These are phyloP conservation scores for Spisula subtruncata DNA, from an alignment of 2,888 invertebrate species.

Conservation along the genomic window DNA sequence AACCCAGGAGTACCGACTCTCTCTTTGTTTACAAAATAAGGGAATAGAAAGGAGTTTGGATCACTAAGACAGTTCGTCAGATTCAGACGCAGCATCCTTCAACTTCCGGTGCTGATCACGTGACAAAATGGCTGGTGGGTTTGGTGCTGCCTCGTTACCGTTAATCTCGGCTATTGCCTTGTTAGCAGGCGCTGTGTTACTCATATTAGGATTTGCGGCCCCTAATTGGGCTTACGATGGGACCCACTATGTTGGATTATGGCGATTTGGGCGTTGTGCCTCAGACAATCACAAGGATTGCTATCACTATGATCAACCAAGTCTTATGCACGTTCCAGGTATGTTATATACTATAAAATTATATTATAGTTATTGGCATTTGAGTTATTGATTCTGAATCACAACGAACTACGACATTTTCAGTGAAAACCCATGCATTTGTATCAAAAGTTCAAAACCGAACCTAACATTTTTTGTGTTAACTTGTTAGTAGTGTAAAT, in stretches of 20 bases:
- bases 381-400: too few relatives aligned
- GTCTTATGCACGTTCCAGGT: conserved; percentile 58
- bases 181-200: conserved; percentile 75
- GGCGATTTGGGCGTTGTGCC: conserved; percentile 78
- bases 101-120: conserved; percentile 33
- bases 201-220: conserved; percentile 80
- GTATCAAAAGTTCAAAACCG: too few relatives aligned
- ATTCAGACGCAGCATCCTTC: conserved; percentile 18
- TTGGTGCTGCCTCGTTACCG: conserved; percentile 80
- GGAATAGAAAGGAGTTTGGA: not conserved
- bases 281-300: conserved; percentile 66
- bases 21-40: not conserved
- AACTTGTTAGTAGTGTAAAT: too few relatives aligned
- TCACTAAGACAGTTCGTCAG: not conserved
- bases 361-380: too few relatives aligned
- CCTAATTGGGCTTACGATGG: conserved; percentile 79
- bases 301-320: conserved; percentile 72
- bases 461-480: too few relatives aligned
- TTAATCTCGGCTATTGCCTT: conserved; percentile 80
- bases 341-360: conserved; percentile 3
- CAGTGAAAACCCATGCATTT: too few relatives aligned
- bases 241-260: conserved; percentile 77
- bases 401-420: too few relatives aligned
- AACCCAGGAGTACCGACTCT: not conserved
- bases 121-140: conserved; percentile 76